phyloP scores from a whole-genome alignment of 1,140 invertebrate species.

The Panagrolaimus sp. region DNA sequence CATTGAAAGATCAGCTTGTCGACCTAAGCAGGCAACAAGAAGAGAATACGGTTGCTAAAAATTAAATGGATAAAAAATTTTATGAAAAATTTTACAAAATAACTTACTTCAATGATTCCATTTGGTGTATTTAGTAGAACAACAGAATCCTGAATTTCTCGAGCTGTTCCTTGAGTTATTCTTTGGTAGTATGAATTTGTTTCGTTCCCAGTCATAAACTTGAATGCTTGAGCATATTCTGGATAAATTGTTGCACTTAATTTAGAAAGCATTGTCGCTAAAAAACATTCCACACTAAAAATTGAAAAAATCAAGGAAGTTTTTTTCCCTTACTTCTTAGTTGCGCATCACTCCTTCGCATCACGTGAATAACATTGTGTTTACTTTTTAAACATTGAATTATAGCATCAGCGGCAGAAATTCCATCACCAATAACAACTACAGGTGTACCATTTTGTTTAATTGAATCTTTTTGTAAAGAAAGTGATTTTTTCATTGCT shows the following conservation, averaged over 20 bases:
- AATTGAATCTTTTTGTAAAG: not conserved
- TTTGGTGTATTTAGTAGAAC: conserved; percentile 22
- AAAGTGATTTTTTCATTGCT: conserved; percentile 15
- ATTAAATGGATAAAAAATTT: not conserved
- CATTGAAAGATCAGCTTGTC: conserved; percentile 36
- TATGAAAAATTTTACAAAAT: no score
- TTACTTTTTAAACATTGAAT: conserved; percentile 42
- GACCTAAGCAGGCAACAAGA: conserved; percentile 48
- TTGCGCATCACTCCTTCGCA: conserved; percentile 48
- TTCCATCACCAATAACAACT: conserved; percentile 53
- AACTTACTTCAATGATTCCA: conserved; percentile 15
- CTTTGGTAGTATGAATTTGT: conserved; percentile 37
- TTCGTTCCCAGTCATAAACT: conserved; percentile 45
- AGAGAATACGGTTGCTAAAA: conserved; percentile 14
- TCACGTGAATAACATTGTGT: conserved; percentile 52
- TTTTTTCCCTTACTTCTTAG: conserved; percentile 34
- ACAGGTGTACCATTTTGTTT: conserved; percentile 25
- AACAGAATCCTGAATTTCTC: conserved; percentile 16
- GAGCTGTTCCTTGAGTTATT: conserved; percentile 26
- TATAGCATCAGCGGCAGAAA: conserved; percentile 53
- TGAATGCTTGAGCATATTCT: conserved; percentile 48
- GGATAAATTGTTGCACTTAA: conserved; percentile 52
- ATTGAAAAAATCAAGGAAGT: not conserved
- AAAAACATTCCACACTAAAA: conserved; percentile 18
- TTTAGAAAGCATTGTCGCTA: conserved; percentile 46